Base-by-base conservation (phyloP, 2,888 invertebrate species). In the Eupithecia insigniata region DNA sequence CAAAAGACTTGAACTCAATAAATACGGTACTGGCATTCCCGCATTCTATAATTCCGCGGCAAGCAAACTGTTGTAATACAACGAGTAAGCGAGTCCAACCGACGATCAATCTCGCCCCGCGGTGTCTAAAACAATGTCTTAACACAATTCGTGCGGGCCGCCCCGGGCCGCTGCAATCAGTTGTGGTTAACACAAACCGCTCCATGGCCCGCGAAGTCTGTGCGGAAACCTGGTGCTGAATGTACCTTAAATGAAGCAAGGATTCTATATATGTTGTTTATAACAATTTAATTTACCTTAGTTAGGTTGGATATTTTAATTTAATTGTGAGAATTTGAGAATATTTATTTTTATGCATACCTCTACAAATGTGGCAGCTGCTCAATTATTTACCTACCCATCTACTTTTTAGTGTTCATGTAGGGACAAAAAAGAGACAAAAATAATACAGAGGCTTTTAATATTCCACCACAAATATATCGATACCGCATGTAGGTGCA, bases 101-200 rank as follows among this genome's bases (percentile, higher is more conserved):
- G 66, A 70, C 76, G 55, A 76, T 77, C 70, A 71, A 74, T 77
- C 74, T 55, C 62, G 46, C 66, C 14, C 46, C 66, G 55, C 51
- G 14, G 61, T 55, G 70, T 61, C 72, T 62, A 67, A 68, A 78
- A 80, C 76, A 76, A 76, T 80, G 75, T 77, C 77, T 77, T 74
- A 76, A 72, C 73, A 71, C 73, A 69, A 75, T 71, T 72, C 22
- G 73, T 69, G 58, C 69, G 69, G 66, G 61, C 61, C 65, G 60
- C 69, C 55, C 71, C 74, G 69, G 66, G 62, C 58, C 62, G 60
- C 69, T 61, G 71, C 74, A 73, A 80, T 80, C 76, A 74, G 72
- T 78, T 77, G 79, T 60, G 80, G 80, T 51, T 67, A 18, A 16
- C 30, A 43, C 55, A 30, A 36, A 26, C 55, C 32, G 51, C 18